Evolutionary conservation across 2,113 vertebrate species (phyloP).

Genomic region (Dasyornis broadbenti): DNA sequence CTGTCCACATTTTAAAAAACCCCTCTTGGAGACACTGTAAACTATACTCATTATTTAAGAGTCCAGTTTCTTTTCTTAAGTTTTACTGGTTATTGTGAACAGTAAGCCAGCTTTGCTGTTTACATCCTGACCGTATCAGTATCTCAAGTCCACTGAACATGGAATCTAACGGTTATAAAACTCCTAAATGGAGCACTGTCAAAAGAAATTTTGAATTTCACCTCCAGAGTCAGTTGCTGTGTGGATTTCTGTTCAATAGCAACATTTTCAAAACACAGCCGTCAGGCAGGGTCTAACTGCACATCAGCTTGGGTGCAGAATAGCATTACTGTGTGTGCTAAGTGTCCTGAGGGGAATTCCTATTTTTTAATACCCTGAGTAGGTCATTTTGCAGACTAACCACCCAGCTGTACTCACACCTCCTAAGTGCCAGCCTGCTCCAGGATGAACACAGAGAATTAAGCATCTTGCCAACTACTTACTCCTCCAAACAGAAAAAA

Average conservation of each 20-base stretch:
- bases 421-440: neutral
- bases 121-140: neutral
- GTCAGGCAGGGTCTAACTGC: constrained; percentile 11
- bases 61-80: neutral
- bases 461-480: neutral
- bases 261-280: constrained; percentile 43
- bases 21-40: neutral
- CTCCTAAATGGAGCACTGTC: constrained; percentile 33
- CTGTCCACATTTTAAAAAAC: neutral
- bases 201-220: constrained; percentile 39
- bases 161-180: neutral
- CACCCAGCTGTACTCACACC: neutral
- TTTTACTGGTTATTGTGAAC: neutral
- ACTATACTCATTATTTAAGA: neutral
- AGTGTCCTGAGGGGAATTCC: neutral
- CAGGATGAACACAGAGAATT: neutral
- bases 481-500: neutral
- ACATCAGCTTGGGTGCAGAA: neutral
- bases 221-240: neutral
- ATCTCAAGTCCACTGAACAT: neutral
- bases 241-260: constrained; percentile 38
- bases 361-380: neutral
- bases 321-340: neutral
- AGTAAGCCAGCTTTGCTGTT: neutral
- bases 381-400: constrained; percentile 12